Percentiles rank a stretch among this genome's conserved stretches.
Conservation (phyloP, 1,140 invertebrate genomes). For the Littorina saxatilis region DNA sequence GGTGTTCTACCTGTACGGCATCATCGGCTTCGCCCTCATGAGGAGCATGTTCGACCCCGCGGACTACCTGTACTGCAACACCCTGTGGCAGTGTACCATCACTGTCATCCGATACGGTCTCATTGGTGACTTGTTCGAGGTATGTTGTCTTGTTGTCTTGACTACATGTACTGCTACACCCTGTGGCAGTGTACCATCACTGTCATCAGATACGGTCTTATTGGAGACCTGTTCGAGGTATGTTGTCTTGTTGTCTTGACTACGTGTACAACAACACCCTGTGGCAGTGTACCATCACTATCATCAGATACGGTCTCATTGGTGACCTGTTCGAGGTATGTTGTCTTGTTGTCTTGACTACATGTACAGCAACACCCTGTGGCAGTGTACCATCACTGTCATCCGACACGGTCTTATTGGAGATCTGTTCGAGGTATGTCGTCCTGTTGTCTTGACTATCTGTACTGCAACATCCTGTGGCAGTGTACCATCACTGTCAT, state of each 20-base stretch:
- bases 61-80: conserved; percentile 70
- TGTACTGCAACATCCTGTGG: conserved; percentile 72
- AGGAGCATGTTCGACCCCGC: conserved; percentile 72
- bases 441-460: conserved; percentile 18
- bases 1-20: conserved; percentile 75
- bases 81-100: conserved; percentile 74
- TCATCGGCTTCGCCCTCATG: conserved; percentile 74
- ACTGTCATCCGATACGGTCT: conserved; percentile 74
- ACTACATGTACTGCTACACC: conserved; percentile 71
- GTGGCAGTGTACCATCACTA: neutral
- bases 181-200: conserved; percentile 75
- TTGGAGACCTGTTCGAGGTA: conserved; percentile 74
- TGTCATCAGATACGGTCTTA: conserved; percentile 72
- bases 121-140: conserved; percentile 74
- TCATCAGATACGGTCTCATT: no score
- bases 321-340: neutral
- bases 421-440: no score
- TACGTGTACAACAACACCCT: no score
- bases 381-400: no score
- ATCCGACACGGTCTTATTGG: no score
- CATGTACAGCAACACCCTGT: no score
- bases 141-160: conserved; percentile 47
- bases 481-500: no score
- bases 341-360: neutral
- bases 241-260: neutral